phyloP scores from a whole-genome alignment of 2,113 vertebrate species.

The Macrotis lagotis region DNA sequence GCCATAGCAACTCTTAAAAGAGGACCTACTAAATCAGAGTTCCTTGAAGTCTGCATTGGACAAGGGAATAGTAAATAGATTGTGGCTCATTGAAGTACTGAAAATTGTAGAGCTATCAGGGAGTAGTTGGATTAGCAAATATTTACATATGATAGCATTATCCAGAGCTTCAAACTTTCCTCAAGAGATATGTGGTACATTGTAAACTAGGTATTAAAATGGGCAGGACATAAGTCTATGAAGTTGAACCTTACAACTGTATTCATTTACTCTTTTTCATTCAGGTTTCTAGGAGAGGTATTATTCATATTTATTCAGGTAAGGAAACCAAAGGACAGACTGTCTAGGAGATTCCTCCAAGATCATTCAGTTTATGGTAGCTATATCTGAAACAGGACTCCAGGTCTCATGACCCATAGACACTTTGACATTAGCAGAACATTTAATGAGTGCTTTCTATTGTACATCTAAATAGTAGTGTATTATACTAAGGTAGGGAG shows the following conservation, averaged over 20 bases:
- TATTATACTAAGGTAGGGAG: not conserved
- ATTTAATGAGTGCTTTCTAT: not conserved
- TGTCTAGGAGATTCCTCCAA: not conserved
- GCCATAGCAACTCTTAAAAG: not conserved
- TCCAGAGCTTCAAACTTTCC: not conserved
- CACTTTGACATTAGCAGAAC: not conserved
- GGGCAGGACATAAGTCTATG: not conserved
- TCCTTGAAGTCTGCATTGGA: not conserved
- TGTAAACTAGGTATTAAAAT: not conserved
- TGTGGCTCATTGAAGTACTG: not conserved
- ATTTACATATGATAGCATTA: not conserved
- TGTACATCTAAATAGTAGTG: not conserved
- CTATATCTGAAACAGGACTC: not conserved
- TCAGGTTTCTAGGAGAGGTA: not conserved
- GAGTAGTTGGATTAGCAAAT: not conserved
- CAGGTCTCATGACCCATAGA: not conserved
- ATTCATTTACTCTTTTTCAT: not conserved
- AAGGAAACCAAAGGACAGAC: not conserved
- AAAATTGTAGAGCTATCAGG: not conserved
- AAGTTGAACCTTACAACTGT: not conserved
- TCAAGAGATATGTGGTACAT: not conserved
- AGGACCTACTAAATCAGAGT: not conserved
- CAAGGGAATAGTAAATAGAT: not conserved
- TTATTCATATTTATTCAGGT: not conserved
- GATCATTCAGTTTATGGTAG: not conserved